Evolutionary conservation across 2,888 invertebrate genomes (phyloP), one percentile per base, ranked within the genome.

Genomic region (Drosophila barbarae): DNA sequence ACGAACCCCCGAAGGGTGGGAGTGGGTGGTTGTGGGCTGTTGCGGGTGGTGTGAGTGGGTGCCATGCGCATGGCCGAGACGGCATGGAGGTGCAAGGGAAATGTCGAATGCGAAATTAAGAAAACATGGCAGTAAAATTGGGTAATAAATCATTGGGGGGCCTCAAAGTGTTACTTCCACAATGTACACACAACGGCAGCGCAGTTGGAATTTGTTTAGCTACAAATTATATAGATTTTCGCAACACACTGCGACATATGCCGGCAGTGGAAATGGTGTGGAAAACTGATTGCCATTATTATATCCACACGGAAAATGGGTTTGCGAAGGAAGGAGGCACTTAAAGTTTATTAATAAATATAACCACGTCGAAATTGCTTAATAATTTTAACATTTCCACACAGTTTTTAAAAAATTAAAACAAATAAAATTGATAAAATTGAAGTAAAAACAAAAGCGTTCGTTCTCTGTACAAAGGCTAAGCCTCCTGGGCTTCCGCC

Each of bases 101-200:
- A 86, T 87, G 87, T 87, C 87, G 87, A 87, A 86, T 86, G 84
- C 79, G 86, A 85, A 86, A 84, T 86, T 86, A 86, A 86, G 85
- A 85, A 85, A 85, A 85, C 86, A 86, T 86, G 86, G 77, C 80
- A 86, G 85, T 82, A 84, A 86, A 86, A 85, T 86, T 86, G 84
- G 74, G 67, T 71, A 82, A 85, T 85, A 85, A 86, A 85, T 85
- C 85, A 85, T 86, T 74, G 69, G 76, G 73, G 69, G 68, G 72
- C 73, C 84, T 80, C 81, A 79, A 84, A 84, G 77, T 84, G 86
- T 85, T 85, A 79, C 82, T 74, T 72, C 72, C 74, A 65, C 46
- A 63, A 30, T 53, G 49, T 52, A 35, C 51, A 67, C 49, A 47
- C 44, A 63, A 52, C 47, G 26, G 26, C 38, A 50, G 32, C 32